Conservation (phyloP, 2,113 vertebrate species). For the Lucifuga dentata region DNA sequence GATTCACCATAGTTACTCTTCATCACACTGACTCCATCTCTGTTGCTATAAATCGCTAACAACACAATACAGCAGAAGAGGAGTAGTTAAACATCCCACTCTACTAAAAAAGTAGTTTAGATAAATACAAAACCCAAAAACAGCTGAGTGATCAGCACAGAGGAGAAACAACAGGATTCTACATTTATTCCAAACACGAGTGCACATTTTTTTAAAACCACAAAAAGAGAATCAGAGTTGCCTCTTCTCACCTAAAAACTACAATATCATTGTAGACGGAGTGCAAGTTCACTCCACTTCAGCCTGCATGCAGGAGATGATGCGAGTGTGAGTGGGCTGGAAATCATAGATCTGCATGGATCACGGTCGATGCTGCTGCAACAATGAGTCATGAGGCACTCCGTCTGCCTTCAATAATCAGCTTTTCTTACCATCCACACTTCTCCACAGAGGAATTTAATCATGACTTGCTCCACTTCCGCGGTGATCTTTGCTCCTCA, state of each 20-base stretch:
- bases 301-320: slow-evolving; percentile 56
- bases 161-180: background rate
- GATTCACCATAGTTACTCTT: slow-evolving; percentile 11
- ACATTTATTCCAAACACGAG: background rate
- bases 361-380: slow-evolving; percentile 42
- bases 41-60: slow-evolving; percentile 1
- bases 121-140: background rate
- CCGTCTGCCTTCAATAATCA: slow-evolving; percentile 52
- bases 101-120: background rate
- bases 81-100: background rate
- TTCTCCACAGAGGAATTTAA: slow-evolving; percentile 33
- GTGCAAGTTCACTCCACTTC: slow-evolving; percentile 40
- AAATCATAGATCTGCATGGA: slow-evolving; percentile 63
- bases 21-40: background rate
- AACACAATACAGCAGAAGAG: slow-evolving; percentile 3
- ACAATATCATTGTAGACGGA: slow-evolving; percentile 6
- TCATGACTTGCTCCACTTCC: background rate
- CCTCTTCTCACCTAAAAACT: background rate
- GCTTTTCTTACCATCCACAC: slow-evolving; percentile 31
- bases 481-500: too few species aligned
- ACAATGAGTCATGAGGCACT: slow-evolving; percentile 67
- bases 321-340: slow-evolving; percentile 71
- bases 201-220: background rate
- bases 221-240: background rate
- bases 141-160: background rate